Conservation (phyloP, 2,113 vertebrate species). For the Corythornis vintsioides region DNA sequence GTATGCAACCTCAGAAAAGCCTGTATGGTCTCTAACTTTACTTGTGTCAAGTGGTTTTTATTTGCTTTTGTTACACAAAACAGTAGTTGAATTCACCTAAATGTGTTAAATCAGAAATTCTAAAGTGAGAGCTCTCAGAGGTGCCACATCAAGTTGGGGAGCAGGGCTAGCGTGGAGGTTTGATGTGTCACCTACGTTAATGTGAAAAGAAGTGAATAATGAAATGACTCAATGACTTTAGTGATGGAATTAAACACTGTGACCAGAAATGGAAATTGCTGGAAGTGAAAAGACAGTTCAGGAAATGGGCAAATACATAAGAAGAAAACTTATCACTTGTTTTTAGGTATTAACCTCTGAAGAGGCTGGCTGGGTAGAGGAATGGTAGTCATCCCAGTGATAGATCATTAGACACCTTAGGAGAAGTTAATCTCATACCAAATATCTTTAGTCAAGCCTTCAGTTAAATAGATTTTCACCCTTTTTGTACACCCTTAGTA, state of each 20-base stretch:
- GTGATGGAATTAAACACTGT: background rate
- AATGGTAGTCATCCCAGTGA: background rate
- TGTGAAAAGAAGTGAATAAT: background rate
- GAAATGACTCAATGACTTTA: background rate
- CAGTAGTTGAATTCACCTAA: background rate
- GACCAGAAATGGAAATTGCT: background rate
- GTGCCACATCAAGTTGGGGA: background rate
- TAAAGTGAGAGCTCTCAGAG: background rate
- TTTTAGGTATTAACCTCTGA: rapidly evolving
- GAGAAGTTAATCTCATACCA: background rate
- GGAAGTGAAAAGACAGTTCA: background rate
- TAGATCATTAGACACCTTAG: background rate
- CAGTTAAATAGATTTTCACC: background rate
- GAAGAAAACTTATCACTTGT: background rate
- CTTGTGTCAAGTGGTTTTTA: background rate
- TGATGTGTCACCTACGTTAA: background rate
- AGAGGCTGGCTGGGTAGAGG: background rate
- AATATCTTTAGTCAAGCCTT: background rate
- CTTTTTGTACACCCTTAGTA: background rate
- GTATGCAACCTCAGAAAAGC: background rate
- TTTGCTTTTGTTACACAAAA: background rate
- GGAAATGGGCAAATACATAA: background rate
- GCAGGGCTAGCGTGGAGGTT: background rate
- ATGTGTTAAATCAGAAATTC: background rate
- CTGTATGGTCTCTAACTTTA: background rate